phyloP scores from a whole-genome alignment of 2,113 vertebrate species.

The Psilopsiagon aurifrons region DNA sequence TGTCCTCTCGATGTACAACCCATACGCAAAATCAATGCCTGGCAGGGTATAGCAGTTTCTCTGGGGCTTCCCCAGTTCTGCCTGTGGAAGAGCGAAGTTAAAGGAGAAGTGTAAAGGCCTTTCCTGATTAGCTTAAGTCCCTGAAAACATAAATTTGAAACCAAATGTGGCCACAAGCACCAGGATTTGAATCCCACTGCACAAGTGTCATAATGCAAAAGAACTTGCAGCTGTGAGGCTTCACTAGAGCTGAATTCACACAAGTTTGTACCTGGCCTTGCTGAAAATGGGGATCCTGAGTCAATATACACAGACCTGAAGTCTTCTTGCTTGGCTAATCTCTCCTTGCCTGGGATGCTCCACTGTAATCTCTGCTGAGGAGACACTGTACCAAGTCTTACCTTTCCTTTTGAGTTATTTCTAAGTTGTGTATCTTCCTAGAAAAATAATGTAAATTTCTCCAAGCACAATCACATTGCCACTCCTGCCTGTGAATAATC shows the following conservation, averaged over 20 bases:
- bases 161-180: accelerated
- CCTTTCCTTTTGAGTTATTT: conserved; percentile 46
- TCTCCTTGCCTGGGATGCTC: not conserved
- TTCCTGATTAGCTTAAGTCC: not conserved
- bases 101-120: not conserved
- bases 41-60: conserved; percentile 76
- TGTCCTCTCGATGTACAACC: conserved; percentile 52
- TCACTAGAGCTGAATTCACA: not conserved
- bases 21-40: conserved; percentile 78
- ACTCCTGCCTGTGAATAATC: not conserved
- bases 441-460: not conserved
- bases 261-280: not conserved
- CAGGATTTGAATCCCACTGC: not conserved
- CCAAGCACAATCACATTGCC: not conserved
- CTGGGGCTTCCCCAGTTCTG: conserved; percentile 77
- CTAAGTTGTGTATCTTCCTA: conserved; percentile 71
- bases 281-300: not conserved
- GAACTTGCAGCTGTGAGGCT: not conserved
- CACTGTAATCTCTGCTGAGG: not conserved
- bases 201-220: not conserved
- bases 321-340: not conserved
- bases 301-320: not conserved
- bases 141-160: not conserved
- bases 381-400: not conserved
- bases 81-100: conserved; percentile 53